Evolutionary conservation across 2,113 vertebrate genomes (phyloP).

Genomic region (Chaenogobius annularis): DNA sequence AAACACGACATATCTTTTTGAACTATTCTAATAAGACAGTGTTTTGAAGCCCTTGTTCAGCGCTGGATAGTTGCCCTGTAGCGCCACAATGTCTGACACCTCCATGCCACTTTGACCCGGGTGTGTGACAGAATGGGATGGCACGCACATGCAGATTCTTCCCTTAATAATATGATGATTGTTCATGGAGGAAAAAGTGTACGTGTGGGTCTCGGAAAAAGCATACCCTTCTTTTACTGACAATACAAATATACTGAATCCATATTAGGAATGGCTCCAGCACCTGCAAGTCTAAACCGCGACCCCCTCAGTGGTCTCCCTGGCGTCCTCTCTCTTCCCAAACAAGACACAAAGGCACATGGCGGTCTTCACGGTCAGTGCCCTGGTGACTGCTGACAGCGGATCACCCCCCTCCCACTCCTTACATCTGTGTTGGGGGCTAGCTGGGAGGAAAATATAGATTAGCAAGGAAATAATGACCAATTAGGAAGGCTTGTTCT

Average conservation of each 20-base stretch:
- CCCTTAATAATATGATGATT: background rate
- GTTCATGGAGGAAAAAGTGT: background rate
- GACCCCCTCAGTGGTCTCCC: constrained; percentile 44
- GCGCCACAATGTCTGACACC: constrained; percentile 45
- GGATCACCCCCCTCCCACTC: constrained; percentile 20
- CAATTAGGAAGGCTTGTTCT: constrained; percentile 62
- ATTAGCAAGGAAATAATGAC: constrained; percentile 62
- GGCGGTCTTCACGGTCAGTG: constrained; percentile 45
- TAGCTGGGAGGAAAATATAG: constrained; percentile 52
- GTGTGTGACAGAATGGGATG: constrained; percentile 8
- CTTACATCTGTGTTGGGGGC: constrained; percentile 62
- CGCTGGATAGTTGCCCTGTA: constrained; percentile 25
- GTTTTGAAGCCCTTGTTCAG: constrained; percentile 1
- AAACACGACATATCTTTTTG: background rate
- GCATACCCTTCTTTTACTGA: background rate
- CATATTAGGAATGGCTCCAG: background rate
- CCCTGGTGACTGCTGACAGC: constrained; percentile 23
- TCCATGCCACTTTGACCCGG: constrained; percentile 43
- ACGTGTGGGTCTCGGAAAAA: background rate
- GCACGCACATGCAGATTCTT: background rate
- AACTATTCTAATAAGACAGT: background rate
- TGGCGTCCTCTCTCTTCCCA: constrained; percentile 31
- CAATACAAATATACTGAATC: background rate
- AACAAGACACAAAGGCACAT: constrained; percentile 44
- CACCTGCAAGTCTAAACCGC: constrained; percentile 52